Conservation (phyloP, 2,888 invertebrate species). For the Drosophila pegasa region DNA sequence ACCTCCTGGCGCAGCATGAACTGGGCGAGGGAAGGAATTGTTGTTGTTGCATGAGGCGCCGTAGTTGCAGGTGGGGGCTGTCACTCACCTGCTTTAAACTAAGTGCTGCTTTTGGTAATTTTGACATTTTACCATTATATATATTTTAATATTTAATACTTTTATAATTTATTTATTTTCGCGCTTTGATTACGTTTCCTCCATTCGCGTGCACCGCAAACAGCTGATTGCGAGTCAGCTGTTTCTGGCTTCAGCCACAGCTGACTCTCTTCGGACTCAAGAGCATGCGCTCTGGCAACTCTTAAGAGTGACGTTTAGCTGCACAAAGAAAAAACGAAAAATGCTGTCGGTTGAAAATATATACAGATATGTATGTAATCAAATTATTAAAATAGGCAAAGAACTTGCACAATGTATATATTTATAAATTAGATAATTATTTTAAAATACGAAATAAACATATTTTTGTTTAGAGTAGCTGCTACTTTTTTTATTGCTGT, state of each 20-base stretch:
- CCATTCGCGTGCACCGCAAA: constrained; percentile 13
- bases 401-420: background rate
- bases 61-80: constrained; percentile 3
- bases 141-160: background rate
- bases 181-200: constrained; percentile 1
- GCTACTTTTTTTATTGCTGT: background rate
- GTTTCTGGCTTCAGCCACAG: constrained; percentile 14
- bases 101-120: constrained; percentile 85
- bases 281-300: constrained; percentile 10
- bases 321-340: constrained; percentile 1
- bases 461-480: background rate
- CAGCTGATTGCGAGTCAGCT: constrained; percentile 54
- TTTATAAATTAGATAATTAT: background rate
- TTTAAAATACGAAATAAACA: background rate
- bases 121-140: constrained; percentile 62
- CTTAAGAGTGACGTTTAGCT: background rate
- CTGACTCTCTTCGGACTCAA: constrained; percentile 5
- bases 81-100: constrained; percentile 87
- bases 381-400: background rate
- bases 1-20: constrained; percentile 93
- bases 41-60: no score
- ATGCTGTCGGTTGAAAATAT: background rate
- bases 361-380: background rate
- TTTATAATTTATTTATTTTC: background rate
- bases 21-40: constrained; percentile 84